Conservation (phyloP, 2,113 vertebrate species). For the Passerina amoena region DNA sequence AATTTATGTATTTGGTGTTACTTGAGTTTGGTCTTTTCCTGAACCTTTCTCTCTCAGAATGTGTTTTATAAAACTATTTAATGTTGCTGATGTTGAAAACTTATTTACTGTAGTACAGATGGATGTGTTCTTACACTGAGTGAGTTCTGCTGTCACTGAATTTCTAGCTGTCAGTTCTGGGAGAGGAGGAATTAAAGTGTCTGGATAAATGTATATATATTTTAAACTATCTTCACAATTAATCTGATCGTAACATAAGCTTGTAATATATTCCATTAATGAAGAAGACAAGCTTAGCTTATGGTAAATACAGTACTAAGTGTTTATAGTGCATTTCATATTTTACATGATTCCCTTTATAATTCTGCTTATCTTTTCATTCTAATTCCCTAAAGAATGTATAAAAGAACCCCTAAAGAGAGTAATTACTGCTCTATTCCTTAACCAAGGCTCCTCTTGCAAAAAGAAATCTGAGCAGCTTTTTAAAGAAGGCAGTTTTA, state of each 20-base stretch:
- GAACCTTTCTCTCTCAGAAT: background rate
- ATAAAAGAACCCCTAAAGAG: slow-evolving; percentile 94
- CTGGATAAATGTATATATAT: background rate
- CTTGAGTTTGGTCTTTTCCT: background rate
- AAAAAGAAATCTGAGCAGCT: slow-evolving; percentile 84
- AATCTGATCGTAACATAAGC: slow-evolving; percentile 69
- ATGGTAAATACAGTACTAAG: slow-evolving; percentile 83
- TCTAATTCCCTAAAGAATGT: slow-evolving; percentile 84
- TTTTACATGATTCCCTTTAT: slow-evolving; percentile 97
- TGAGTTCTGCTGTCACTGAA: background rate
- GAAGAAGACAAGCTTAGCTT: slow-evolving; percentile 75
- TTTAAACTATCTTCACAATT: slow-evolving; percentile 33
- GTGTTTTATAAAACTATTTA: background rate
- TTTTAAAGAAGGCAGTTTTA: slow-evolving; percentile 90
- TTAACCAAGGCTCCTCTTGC: slow-evolving; percentile 88
- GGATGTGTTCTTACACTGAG: background rate
- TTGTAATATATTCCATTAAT: slow-evolving; percentile 79
- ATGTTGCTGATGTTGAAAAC: background rate
- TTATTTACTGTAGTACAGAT: background rate
- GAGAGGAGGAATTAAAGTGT: slow-evolving; percentile 26
- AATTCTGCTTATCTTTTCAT: slow-evolving; percentile 98
- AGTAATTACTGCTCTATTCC: slow-evolving; percentile 84
- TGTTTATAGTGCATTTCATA: slow-evolving; percentile 85
- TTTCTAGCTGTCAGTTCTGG: background rate
- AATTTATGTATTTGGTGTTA: background rate